Percentiles rank a stretch among this genome's conserved stretches.
Conservation (phyloP, 2,113 vertebrate genomes). For the Synodontis membranacea region DNA sequence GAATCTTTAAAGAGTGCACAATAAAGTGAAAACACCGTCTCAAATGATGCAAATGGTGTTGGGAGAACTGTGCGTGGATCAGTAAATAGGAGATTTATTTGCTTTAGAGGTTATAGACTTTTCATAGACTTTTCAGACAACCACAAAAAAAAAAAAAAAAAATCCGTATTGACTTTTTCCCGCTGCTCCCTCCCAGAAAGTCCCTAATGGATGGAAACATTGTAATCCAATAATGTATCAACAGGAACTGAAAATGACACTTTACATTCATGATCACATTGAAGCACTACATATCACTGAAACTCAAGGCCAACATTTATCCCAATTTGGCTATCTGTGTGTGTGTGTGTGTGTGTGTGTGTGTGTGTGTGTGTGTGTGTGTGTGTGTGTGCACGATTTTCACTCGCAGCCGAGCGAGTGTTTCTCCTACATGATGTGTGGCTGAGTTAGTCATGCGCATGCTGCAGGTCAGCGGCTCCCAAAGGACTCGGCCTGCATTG, state of each 20-base stretch:
- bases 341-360: constrained; percentile 14
- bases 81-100: constrained; percentile 14
- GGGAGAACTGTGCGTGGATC: neutral
- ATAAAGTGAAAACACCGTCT: neutral
- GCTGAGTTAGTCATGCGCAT: neutral
- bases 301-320: constrained; percentile 43
- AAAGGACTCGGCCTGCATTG: constrained; percentile 34
- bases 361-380: neutral
- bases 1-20: neutral
- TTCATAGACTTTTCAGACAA: constrained; percentile 13
- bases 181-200: constrained; percentile 18
- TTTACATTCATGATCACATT: constrained; percentile 47
- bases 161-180: constrained; percentile 25
- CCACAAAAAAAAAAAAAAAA: constrained; percentile 18
- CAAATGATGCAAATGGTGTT: neutral
- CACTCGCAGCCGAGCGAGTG: neutral
- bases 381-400: neutral
- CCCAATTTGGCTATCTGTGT: neutral
- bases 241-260: constrained; percentile 19
- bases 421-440: constrained; percentile 35
- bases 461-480: neutral
- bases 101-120: neutral
- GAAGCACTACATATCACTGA: constrained; percentile 29
- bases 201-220: constrained; percentile 28
- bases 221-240: constrained; percentile 40